Percentiles rank a stretch among this genome's conserved stretches.
Evolutionary conservation across 2,888 invertebrate species (phyloP).

Genomic region (Spialia ferax): DNA sequence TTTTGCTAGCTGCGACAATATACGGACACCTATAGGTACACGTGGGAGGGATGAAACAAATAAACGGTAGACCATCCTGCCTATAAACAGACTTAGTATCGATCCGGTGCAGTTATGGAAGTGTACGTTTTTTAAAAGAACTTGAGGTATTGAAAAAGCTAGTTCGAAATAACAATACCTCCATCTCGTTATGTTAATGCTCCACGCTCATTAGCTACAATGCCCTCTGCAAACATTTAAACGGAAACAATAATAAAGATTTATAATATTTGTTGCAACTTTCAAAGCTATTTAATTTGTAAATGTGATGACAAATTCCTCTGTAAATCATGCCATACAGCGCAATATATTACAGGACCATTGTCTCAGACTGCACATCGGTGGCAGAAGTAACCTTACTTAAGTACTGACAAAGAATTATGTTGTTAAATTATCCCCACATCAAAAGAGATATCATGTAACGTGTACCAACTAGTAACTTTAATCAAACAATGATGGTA

Average conservation of each 20-base stretch:
- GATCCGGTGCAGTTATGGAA: not conserved
- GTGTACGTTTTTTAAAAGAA: not conserved
- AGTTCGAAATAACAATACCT: conserved; percentile 18
- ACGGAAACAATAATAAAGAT: conserved; percentile 19
- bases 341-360: conserved; percentile 10
- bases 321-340: not conserved
- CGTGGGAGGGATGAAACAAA: too few relatives aligned
- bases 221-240: not conserved
- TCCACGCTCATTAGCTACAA: conserved; percentile 17
- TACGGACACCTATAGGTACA: too few relatives aligned
- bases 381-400: not conserved
- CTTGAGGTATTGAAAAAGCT: conserved; percentile 13
- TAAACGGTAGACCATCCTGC: too few relatives aligned
- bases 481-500: too few relatives aligned
- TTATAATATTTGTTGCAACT: conserved; percentile 25
- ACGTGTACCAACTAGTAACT: too few relatives aligned
- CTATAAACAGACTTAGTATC: too few relatives aligned
- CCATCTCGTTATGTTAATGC: conserved; percentile 24
- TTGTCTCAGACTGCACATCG: conserved; percentile 1
- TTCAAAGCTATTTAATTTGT: conserved; percentile 8
- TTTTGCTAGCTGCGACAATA: not conserved
- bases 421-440: too few relatives aligned
- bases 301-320: conserved; percentile 17
- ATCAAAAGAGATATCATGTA: too few relatives aligned
- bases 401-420: too few relatives aligned